Evolutionary conservation across 2,888 invertebrate species (phyloP), one percentile per base, ranked within the genome.

Genomic region (Chrysomela aeneicollis): DNA sequence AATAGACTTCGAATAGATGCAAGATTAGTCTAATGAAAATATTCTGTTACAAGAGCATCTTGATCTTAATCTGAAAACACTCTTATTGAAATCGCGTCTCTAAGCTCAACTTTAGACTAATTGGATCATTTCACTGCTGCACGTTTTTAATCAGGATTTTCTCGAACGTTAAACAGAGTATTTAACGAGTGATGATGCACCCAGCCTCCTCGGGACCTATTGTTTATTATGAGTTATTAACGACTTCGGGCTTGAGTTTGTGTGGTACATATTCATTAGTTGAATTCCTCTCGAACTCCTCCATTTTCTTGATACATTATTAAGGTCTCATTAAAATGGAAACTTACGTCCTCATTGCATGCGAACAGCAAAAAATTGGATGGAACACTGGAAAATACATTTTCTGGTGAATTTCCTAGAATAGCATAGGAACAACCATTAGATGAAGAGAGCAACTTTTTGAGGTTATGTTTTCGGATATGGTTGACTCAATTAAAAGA

Each of bases 71-170:
- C n/a, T n/a, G n/a, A n/a, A n/a, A n/a, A n/a, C n/a, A n/a, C n/a
- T n/a, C n/a, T n/a, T n/a, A n/a, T n/a, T n/a, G n/a, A 53, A 53
- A 19, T 53, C 18, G 18, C 53, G n/a, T 19, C 53, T 19, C 32
- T 30, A 53, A 53, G 32, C 32, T 35, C 65, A 55, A 65, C 65
- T 68, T 37, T 35, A 2, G 30, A 54, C 54, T 47, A 63, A 54
- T 54, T 54, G 32, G 35, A 26, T 59, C 59, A 63, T 63, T 54
- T 55, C 42, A 59, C 63, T 51, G 53, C 59, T 49, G 54, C 59
- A 54, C 49, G 59, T 54, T 63, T 63, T 63, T 59, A 63, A 63
- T 63, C 47, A 59, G 18, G 32, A 55, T n/a, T 15, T 54, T 26
- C 35, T 59, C 59, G 21, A 42, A 59, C 46, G 50, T 59, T 63